These are phyloP conservation scores for Parnassius orleans DNA, from an alignment of 2,888 invertebrate genomes.

Conservation along the genomic window DNA sequence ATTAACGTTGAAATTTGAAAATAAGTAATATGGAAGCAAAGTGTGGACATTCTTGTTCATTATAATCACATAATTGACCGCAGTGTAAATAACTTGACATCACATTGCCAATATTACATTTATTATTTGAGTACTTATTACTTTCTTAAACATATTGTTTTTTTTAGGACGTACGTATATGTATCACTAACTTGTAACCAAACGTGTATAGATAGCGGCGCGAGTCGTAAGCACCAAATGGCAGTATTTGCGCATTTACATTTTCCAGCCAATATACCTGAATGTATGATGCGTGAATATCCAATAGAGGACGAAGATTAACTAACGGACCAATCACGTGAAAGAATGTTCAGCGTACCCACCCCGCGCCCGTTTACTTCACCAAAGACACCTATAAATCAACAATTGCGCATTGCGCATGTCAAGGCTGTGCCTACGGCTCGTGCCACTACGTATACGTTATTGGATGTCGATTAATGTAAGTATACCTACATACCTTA, in stretches of 20 bases:
- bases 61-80: conserved; percentile 4
- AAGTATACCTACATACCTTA: conserved; percentile 15
- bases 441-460: not conserved
- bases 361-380: too few relatives aligned
- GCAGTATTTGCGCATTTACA: too few relatives aligned
- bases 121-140: conserved; percentile 24
- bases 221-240: too few relatives aligned
- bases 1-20: too few relatives aligned
- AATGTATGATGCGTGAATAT: too few relatives aligned
- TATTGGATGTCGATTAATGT: conserved; percentile 14
- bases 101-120: conserved; percentile 2
- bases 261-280: too few relatives aligned
- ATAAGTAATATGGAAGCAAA: not conserved
- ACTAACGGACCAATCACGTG: too few relatives aligned
- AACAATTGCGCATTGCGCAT: too few relatives aligned
- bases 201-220: conserved; percentile 1
- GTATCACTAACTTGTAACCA: conserved; percentile 3
- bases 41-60: not conserved
- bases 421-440: too few relatives aligned
- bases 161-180: conserved; percentile 13
- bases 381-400: too few relatives aligned
- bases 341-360: too few relatives aligned
- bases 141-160: conserved; percentile 16
- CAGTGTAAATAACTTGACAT: conserved; percentile 19
- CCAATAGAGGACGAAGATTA: too few relatives aligned